Evolutionary conservation across 1,140 invertebrate species (phyloP).

Genomic region (Drepana arcuata): DNA sequence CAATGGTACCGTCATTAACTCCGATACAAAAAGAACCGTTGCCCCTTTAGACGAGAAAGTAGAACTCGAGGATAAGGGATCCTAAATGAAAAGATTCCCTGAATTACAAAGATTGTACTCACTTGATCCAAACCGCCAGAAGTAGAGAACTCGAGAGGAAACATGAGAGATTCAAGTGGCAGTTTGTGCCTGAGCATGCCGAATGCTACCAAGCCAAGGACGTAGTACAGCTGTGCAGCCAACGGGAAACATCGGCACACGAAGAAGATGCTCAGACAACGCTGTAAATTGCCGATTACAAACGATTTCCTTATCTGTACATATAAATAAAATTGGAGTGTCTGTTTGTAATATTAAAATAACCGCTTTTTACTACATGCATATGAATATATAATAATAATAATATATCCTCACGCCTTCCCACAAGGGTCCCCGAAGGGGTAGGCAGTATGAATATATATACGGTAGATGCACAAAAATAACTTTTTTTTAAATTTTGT

Average conservation of each 20-base stretch:
- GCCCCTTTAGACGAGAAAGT: neutral
- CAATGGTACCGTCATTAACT: neutral
- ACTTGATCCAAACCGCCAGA: constrained; percentile 77
- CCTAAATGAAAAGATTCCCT: neutral
- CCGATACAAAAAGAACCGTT: neutral
- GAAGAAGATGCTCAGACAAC: constrained; percentile 36
- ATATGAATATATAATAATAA: too few relatives aligned
- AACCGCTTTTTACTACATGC: too few relatives aligned
- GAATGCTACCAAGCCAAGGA: constrained; percentile 74
- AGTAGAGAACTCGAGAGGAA: constrained; percentile 80
- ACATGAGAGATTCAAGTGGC: constrained; percentile 74
- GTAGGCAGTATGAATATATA: too few relatives aligned
- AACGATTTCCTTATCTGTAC: too few relatives aligned
- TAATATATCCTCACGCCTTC: too few relatives aligned
- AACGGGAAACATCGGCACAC: constrained; percentile 59
- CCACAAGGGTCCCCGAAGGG: too few relatives aligned
- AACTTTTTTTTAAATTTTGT: too few relatives aligned
- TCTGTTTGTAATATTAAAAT: too few relatives aligned
- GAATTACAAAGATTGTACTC: constrained; percentile 9
- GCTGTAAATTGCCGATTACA: too few relatives aligned
- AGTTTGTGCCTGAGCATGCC: constrained; percentile 72
- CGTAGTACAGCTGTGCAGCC: constrained; percentile 71
- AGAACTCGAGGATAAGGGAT: too few relatives aligned
- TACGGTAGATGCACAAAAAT: too few relatives aligned
- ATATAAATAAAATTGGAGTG: too few relatives aligned